Evolutionary conservation across 2,113 vertebrate species (phyloP).

Genomic region (Podarcis cretensis): DNA sequence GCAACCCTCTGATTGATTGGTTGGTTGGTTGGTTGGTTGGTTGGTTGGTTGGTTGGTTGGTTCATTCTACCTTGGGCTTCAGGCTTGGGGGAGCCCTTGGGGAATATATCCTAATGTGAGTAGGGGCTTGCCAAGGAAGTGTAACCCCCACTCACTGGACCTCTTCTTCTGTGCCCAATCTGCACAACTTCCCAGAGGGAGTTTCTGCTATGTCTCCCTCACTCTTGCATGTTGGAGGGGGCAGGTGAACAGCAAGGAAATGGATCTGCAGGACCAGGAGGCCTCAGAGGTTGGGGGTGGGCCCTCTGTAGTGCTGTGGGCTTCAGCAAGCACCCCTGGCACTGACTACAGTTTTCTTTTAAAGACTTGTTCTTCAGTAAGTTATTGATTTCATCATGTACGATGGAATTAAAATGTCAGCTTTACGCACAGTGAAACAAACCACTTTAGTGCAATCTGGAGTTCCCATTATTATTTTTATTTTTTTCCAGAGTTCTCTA

Average conservation of each 20-base stretch:
- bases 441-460: not conserved
- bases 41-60: too few relatives aligned
- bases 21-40: too few relatives aligned
- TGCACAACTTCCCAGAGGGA: not conserved
- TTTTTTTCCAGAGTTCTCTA: conserved; percentile 84
- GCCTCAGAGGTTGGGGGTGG: too few relatives aligned
- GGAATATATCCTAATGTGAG: not conserved
- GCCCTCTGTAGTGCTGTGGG: too few relatives aligned
- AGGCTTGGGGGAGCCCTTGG: not conserved
- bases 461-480: not conserved
- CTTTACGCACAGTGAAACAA: not conserved
- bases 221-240: too few relatives aligned
- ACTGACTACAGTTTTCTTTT: too few relatives aligned
- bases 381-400: not conserved
- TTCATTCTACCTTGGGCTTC: not conserved
- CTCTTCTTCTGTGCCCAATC: not conserved
- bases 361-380: not conserved
- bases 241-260: too few relatives aligned
- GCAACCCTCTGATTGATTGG: not conserved
- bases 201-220: too few relatives aligned
- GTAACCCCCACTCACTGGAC: not conserved
- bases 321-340: too few relatives aligned
- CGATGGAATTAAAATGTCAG: not conserved
- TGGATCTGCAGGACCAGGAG: too few relatives aligned
- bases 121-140: not conserved